Percentiles rank a stretch among this genome's conserved stretches.
phyloP scores from a whole-genome alignment of 2,113 vertebrate species.

The Phalacrocorax brasilianus region DNA sequence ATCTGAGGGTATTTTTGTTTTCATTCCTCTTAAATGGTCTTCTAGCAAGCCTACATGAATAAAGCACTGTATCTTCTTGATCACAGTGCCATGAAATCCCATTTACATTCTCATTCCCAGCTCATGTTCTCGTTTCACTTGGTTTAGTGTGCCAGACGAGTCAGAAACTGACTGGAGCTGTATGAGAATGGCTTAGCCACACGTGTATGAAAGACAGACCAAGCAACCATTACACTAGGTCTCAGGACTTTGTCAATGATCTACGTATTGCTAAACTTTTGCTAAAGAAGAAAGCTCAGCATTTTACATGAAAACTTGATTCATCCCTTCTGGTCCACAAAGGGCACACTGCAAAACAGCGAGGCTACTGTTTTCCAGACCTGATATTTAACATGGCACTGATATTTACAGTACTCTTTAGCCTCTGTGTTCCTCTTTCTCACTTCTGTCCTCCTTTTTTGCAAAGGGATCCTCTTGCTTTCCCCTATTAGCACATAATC shows the following conservation, averaged over 20 bases:
- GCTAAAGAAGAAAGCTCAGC: background rate
- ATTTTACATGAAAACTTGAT: background rate
- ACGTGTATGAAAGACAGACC: background rate
- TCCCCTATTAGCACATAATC: background rate
- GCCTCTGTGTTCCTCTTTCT: background rate
- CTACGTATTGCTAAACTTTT: background rate
- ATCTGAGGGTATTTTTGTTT: background rate
- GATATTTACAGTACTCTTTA: background rate
- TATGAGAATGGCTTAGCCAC: background rate
- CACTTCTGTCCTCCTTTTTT: background rate
- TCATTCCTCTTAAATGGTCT: background rate
- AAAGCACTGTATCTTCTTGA: background rate
- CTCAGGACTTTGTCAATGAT: background rate
- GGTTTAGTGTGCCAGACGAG: background rate
- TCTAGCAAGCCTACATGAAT: background rate
- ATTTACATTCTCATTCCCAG: constrained; percentile 11
- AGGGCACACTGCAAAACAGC: background rate
- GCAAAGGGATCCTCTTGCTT: background rate
- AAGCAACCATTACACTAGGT: background rate
- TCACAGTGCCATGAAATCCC: constrained; percentile 31
- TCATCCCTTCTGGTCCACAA: background rate
- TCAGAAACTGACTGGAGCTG: background rate
- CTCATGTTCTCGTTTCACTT: constrained; percentile 3
- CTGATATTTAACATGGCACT: background rate
- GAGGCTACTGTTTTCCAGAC: background rate